phyloP scores from a whole-genome alignment of 2,113 vertebrate species.

The Scomber colias region DNA sequence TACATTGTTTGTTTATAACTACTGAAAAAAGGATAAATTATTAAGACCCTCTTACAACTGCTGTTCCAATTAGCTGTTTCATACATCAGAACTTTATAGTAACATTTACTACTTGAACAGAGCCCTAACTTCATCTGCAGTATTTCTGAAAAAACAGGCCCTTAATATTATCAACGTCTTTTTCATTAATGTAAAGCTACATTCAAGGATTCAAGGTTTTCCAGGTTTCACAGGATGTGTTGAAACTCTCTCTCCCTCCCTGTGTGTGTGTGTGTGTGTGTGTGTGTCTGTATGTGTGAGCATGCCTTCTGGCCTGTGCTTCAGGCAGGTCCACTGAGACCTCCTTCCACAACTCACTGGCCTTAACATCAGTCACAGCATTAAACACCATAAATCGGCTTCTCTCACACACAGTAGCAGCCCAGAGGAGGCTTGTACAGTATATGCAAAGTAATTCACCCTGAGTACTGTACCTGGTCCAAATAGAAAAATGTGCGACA shows the following conservation, averaged over 20 bases:
- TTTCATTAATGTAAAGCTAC: background rate
- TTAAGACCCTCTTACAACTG: background rate
- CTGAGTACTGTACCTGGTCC: background rate
- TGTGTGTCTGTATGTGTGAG: background rate
- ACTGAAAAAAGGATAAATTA: background rate
- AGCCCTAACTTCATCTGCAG: slow-evolving; percentile 4
- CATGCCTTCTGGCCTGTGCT: slow-evolving; percentile 12
- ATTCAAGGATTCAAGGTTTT: slow-evolving; percentile 9
- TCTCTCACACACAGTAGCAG: slow-evolving; percentile 30
- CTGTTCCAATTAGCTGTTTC: background rate
- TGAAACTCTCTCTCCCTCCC: no score
- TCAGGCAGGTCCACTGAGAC: slow-evolving; percentile 41
- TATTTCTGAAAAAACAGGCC: background rate
- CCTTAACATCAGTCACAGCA: slow-evolving; percentile 47
- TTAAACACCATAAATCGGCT: slow-evolving; percentile 27
- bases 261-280: background rate
- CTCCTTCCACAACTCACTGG: slow-evolving; percentile 20
- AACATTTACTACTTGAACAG: background rate
- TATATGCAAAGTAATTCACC: slow-evolving; percentile 49
- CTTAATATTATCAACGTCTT: background rate
- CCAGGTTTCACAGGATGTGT: background rate
- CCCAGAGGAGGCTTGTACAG: slow-evolving; percentile 39
- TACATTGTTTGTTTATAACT: no score
- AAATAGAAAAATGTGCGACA: background rate
- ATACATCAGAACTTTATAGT: background rate